phyloP scores from a whole-genome alignment of 2,888 invertebrate species.

The Pogonocherus hispidulus region DNA sequence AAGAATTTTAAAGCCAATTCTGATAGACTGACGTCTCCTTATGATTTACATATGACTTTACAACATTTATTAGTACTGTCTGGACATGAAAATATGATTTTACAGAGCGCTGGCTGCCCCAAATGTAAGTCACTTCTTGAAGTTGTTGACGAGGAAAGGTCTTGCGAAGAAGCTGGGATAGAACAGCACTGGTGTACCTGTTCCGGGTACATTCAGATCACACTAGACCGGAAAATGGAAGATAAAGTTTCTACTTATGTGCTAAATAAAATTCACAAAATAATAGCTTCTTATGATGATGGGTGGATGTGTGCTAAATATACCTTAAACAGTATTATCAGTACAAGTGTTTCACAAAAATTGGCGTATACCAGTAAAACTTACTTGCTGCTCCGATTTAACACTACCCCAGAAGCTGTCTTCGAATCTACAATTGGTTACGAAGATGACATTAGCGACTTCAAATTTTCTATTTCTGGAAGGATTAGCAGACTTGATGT shows the following conservation, averaged over 20 bases:
- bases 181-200: conserved; percentile 84
- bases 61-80: conserved; percentile 74
- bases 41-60: conserved; percentile 82
- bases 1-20: conserved; percentile 75
- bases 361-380: conserved; percentile 52
- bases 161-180: conserved; percentile 79
- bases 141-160: conserved; percentile 73
- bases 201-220: conserved; percentile 71
- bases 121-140: conserved; percentile 77
- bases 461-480: conserved; percentile 61
- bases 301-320: neutral
- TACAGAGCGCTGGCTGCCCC: conserved; percentile 67
- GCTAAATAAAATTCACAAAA: conserved; percentile 38
- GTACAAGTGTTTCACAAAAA: conserved; percentile 33
- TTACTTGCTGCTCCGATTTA: conserved; percentile 77
- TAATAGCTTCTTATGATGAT: conserved; percentile 7
- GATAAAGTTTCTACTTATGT: conserved; percentile 69
- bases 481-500: conserved; percentile 74
- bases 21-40: conserved; percentile 78
- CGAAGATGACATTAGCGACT: conserved; percentile 65
- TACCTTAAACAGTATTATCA: conserved; percentile 30
- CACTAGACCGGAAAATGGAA: conserved; percentile 70
- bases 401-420: conserved; percentile 75
- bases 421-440: conserved; percentile 79
- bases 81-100: conserved; percentile 51